Conservation (phyloP, 2,113 vertebrate genomes). For the Sarotherodon lohbergeri region DNA sequence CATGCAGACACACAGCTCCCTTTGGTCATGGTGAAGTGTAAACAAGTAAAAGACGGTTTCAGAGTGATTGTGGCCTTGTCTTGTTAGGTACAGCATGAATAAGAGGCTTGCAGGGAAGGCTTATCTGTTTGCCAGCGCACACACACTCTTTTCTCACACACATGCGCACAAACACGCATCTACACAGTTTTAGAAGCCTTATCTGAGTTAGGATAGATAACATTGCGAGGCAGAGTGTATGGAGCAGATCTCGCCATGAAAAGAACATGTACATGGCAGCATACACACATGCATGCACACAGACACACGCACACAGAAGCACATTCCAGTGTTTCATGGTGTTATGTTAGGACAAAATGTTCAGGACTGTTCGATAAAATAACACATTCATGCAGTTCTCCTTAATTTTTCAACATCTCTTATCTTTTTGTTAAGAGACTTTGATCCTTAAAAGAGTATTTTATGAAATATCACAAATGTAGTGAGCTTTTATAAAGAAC, state of each 20-base stretch:
- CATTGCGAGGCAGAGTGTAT: not conserved
- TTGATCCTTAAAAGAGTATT: not conserved
- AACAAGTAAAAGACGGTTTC: conserved; percentile 27
- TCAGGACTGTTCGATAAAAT: rapidly evolving
- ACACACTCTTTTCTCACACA: not conserved
- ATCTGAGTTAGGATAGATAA: conserved; percentile 44
- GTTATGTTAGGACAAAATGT: not conserved
- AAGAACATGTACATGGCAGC: conserved; percentile 12
- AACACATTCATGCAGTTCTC: not conserved
- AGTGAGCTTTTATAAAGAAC: not conserved
- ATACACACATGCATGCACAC: not conserved
- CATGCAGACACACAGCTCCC: not conserved
- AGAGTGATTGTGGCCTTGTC: conserved; percentile 32
- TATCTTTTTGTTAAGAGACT: not conserved
- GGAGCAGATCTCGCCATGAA: conserved; percentile 32
- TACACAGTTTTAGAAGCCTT: conserved; percentile 16
- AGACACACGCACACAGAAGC: not conserved
- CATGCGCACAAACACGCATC: not conserved
- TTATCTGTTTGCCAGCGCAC: conserved; percentile 48
- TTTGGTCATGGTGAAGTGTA: conserved; percentile 21
- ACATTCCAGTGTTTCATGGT: not conserved
- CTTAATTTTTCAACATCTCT: not conserved
- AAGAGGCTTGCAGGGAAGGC: conserved; percentile 39
- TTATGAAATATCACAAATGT: not conserved
- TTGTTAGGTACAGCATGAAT: conserved; percentile 43